Base-by-base conservation (phyloP, 2,888 invertebrate species). In the Darwinula stevensoni region DNA sequence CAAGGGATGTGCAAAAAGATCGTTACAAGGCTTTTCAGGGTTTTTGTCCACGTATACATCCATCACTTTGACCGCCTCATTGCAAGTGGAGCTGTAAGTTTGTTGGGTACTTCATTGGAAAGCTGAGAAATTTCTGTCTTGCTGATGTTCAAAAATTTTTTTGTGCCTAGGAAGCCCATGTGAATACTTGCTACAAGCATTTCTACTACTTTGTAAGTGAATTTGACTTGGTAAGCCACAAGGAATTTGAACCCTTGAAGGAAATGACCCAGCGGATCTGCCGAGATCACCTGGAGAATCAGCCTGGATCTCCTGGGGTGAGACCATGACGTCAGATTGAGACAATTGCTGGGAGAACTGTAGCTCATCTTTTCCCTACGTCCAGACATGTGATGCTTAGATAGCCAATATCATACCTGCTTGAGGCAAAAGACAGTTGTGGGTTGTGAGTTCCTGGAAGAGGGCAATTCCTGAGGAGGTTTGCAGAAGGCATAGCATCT, bases 171-270 rank as follows among this genome's bases (percentile, higher is more conserved):
- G 80, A 84, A 50, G 76, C 82, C 13, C 82, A 84, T 46, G 75
- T 80, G 0, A 84, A 84, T 50, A 78, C 80, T 2, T 82, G 82
- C 47, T 84, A 82, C 57, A 84, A 84, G 48, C 82, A 84, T 50
- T 84, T 80, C 50, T 82, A 75, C 49, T 84, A 75, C 47, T 84
- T 86, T 51, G 71, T 82, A 14, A 67, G 65, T 30, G 78, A 84
- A 50, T 76, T 78, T 47, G 68, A 71, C 44, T 55, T 84, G 42
- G 67, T 86, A 29, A 68, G 69, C 40, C 52, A 61, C 17, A 75
- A 75, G 47, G 82, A 84, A 50, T 51, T 84, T 39, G 80, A 82
- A 47, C 82, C 82, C 2, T 51, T 82, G 39, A 57, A 60, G 13
- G 71, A 71, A 50, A 70, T 73, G 70, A 69, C 71, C 5, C 50